A percentile compares a stretch with the other conserved stretches of the same genome.
These are phyloP conservation scores for Chaetodon trifascialis DNA, from an alignment of 2,113 vertebrate species.

Conservation along the genomic window DNA sequence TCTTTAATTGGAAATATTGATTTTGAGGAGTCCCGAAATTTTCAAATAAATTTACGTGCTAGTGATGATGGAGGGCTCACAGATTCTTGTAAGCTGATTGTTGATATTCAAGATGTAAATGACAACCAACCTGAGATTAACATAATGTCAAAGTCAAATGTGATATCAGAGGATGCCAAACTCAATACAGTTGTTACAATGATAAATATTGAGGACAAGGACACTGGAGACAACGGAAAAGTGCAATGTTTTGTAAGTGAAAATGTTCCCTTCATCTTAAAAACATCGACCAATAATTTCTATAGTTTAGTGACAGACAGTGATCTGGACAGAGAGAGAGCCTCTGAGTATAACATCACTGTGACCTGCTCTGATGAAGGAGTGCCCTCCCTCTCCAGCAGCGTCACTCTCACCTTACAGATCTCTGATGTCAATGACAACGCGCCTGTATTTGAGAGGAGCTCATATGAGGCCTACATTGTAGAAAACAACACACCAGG, in stretches of 20 bases:
- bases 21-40: no score
- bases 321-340: slow-evolving; percentile 58
- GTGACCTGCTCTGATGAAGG: slow-evolving; percentile 46
- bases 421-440: slow-evolving; percentile 13
- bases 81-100: no score
- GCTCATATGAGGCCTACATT: not conserved
- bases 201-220: slow-evolving; percentile 70
- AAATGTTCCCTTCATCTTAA: slow-evolving; percentile 64
- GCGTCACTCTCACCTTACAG: slow-evolving; percentile 29
- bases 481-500: slow-evolving; percentile 15
- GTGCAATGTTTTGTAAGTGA: slow-evolving; percentile 71
- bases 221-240: slow-evolving; percentile 52
- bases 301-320: slow-evolving; percentile 64
- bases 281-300: slow-evolving; percentile 70
- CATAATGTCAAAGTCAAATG: no score
- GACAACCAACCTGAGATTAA: slow-evolving; percentile 11
- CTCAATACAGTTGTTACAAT: slow-evolving; percentile 84
- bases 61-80: no score
- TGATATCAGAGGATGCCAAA: slow-evolving; percentile 33
- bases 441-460: not conserved
- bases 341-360: slow-evolving; percentile 37
- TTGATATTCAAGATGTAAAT: no score
- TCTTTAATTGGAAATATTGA: no score
- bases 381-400: slow-evolving; percentile 40
- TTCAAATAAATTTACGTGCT: no score